Evolutionary conservation across 2,888 invertebrate species (phyloP).

Genomic region (Caenorhabditis zanzibari): DNA sequence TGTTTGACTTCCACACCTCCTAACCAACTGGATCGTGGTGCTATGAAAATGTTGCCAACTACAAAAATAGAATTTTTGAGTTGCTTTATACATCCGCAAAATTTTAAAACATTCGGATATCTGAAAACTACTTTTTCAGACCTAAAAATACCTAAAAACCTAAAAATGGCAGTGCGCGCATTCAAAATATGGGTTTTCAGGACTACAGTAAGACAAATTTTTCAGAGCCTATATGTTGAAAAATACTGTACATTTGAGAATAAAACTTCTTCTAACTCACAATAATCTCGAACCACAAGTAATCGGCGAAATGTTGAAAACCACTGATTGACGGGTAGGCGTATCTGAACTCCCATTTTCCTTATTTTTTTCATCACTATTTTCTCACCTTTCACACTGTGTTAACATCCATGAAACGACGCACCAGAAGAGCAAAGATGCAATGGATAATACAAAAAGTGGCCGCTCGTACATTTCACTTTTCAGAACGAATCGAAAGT

Average conservation of each 20-base stretch:
- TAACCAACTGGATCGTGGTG: too few relatives aligned
- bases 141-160: not conserved
- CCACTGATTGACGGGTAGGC: conserved; percentile 70
- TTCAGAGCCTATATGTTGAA: too few relatives aligned
- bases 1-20: too few relatives aligned
- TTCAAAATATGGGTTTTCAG: too few relatives aligned
- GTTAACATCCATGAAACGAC: conserved; percentile 98
- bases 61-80: not conserved
- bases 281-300: conserved; percentile 82
- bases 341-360: conserved; percentile 52
- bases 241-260: too few relatives aligned
- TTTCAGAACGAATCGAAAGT: conserved; percentile 94
- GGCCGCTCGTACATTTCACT: conserved; percentile 98
- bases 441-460: conserved; percentile 89
- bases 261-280: conserved; percentile 63
- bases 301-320: conserved; percentile 78
- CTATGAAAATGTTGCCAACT: not conserved
- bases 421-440: conserved; percentile 99
- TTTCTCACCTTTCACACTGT: conserved; percentile 94
- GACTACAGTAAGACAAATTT: too few relatives aligned
- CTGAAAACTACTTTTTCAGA: not conserved
- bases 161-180: too few relatives aligned
- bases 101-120: not conserved
- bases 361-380: not conserved
- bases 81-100: not conserved